Evolutionary conservation across 2,797 vertebrate species (phyloP), one percentile per base, ranked within the genome.

Genomic region (Glyptemys insculpta): DNA sequence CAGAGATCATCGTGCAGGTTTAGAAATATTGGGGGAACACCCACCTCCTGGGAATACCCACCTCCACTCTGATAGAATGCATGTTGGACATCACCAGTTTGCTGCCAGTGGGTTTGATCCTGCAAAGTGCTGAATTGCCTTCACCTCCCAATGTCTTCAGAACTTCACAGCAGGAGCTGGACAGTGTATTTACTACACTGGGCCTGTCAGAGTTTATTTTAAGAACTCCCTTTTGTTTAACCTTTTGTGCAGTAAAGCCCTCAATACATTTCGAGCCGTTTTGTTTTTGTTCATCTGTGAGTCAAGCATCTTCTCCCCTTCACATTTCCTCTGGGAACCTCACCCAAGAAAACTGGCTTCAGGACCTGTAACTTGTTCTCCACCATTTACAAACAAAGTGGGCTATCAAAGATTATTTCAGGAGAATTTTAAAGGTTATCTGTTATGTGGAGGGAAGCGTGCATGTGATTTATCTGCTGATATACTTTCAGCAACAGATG

Each of bases 371-470:
- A 15, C 27, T 12, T 93, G 34, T 83, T 80, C 86, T 84, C 91
- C 95, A 96, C 93, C 93, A 78, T 85, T 91, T 87, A 76, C 85
- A 95, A 94, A 95, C 86, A 95, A 97, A 86, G 21, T 65, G 83
- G 94, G 94, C 94, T 92, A n/a, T 76, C 53, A 76, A 89, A 89
- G 78, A 95, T 96, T 95, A 91, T 92, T 16, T 95, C 53, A 93
- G 92, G 84, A 94, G 12, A n/a, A 49, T 92, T 95, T 62, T 94
- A 57, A 94, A 96, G 94, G 27, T 92, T 93, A 85, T 82, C 95
- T 74, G 56, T 90, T 92, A 78, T 91, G 83, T 85, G 88, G 87
- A 97, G 92, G 97, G 27, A n/a, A 81, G 91, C 83, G 49, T 79
- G 41, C 94, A 41, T 84, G 83, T 79, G 34, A 79, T 95, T 96